Conservation (phyloP, 92 coral and sea anemone species). For the Pocillopora grandis region DNA sequence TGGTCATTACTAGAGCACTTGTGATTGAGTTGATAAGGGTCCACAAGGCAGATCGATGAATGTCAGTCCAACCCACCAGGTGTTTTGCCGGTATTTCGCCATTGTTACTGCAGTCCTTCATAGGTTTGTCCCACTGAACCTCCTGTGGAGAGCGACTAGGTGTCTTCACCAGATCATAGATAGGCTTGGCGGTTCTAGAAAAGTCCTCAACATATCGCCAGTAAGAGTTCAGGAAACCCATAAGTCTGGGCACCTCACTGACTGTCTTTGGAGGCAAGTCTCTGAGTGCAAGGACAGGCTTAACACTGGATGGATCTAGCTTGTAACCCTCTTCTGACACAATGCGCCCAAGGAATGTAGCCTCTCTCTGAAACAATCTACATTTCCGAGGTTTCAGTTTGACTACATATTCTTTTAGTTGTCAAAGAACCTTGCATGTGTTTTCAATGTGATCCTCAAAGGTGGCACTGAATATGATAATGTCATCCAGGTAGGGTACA, state of each 20-base stretch:
- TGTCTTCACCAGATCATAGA: conserved; percentile 50
- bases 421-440: conserved; percentile 45
- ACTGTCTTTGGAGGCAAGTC: conserved; percentile 61
- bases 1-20: conserved; percentile 54
- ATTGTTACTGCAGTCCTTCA: background rate
- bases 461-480: conserved; percentile 42
- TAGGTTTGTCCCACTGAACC: conserved; percentile 9
- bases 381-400: conserved; percentile 62
- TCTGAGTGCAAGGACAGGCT: conserved; percentile 49
- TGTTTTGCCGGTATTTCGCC: conserved; percentile 55
- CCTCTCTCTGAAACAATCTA: conserved; percentile 52
- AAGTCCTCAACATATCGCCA: conserved; percentile 54
- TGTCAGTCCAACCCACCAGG: conserved; percentile 52
- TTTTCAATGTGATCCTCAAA: conserved; percentile 62
- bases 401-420: conserved; percentile 49
- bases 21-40: conserved; percentile 35
- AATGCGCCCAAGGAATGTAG: conserved; percentile 56
- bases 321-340: conserved; percentile 50
- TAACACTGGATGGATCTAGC: conserved; percentile 51
- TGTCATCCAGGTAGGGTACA: conserved; percentile 58
- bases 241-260: conserved; percentile 54
- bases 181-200: conserved; percentile 44
- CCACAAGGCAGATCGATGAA: conserved; percentile 55
- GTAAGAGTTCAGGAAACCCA: conserved; percentile 65
- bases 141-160: conserved; percentile 4